phyloP scores from a whole-genome alignment of 2,888 invertebrate genomes.

The Leucophora obtusa region DNA sequence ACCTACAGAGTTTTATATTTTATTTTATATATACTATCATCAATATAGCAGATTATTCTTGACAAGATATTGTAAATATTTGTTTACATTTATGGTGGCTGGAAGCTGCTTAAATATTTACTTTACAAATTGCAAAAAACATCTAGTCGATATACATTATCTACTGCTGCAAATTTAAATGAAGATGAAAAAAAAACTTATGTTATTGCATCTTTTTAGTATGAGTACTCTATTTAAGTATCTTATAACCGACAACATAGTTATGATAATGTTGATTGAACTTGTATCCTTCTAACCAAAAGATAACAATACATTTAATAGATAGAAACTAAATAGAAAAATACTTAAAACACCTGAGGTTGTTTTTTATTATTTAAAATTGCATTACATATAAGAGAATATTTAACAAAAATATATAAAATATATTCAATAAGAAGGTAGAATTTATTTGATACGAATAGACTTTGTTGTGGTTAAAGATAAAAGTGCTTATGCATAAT shows the following conservation, averaged over 20 bases:
- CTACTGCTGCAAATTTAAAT: slow-evolving; percentile 39
- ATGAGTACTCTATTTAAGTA: not conserved
- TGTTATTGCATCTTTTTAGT: slow-evolving; percentile 44
- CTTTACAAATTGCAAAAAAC: slow-evolving; percentile 54
- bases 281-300: slow-evolving; percentile 42
- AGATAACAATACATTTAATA: slow-evolving; percentile 45
- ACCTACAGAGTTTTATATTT: slow-evolving; percentile 9
- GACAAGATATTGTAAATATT: slow-evolving; percentile 55
- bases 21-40: slow-evolving; percentile 27
- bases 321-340: slow-evolving; percentile 9
- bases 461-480: too few species aligned
- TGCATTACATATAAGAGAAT: slow-evolving; percentile 12
- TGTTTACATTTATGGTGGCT: slow-evolving; percentile 58
- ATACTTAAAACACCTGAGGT: slow-evolving; percentile 46
- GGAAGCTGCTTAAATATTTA: slow-evolving; percentile 56
- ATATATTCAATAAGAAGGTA: not conserved
- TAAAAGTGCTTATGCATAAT: too few species aligned
- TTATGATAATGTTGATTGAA: slow-evolving; percentile 44
- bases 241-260: slow-evolving; percentile 7
- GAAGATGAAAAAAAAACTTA: slow-evolving; percentile 19
- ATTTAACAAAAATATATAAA: not conserved
- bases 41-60: slow-evolving; percentile 53
- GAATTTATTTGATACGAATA: too few species aligned
- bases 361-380: slow-evolving; percentile 26
- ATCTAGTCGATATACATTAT: slow-evolving; percentile 16